Base-by-base conservation (phyloP, 2,797 vertebrate species). In the Anguilla anguilla region DNA sequence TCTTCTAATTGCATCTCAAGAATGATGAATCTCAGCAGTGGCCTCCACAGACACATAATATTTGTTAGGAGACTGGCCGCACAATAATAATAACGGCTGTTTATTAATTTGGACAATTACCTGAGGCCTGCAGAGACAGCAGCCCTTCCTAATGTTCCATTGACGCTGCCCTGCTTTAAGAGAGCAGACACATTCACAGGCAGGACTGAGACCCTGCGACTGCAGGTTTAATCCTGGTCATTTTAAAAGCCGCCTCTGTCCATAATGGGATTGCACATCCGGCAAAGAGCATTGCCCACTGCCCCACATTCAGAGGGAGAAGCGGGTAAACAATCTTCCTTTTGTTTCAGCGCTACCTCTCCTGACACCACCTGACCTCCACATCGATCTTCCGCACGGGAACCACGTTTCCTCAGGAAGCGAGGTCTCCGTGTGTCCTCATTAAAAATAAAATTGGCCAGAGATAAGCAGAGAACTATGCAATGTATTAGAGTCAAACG, bases 331-430 rank as follows among this genome's bases (percentile, higher is more conserved):
- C 94, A 95, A 94, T 95, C 93, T 94, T 91, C 88, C 91, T 90
- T 93, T 95, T 95, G 94, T 96, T 95, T 93, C 92, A 91, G 91
- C 89, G 92, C 92, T 95, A 95, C 94, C 94, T 95, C 93, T 92
- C 85, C 92, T 95, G 94, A 94, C 94, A 94, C 84, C 91, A 89
- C 91, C 89, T 94, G 94, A 94, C 94, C 94, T 91, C 90, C 92
- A 84, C 94, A 95, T 95, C 93, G 93, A 96, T 95, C 95, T 95
- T 92, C 90, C 88, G 90, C 89, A 90, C 7, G 85, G 92, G 94
- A 93, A 95, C 94, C 93, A 91, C 90, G 90, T 92, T 92, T 94
- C 93, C 92, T 94, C 92, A 90, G 91, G 89, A 93, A 93, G 89
- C 93, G 91, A 88, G 91, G 89, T 87, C 91, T 35, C 6, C 49